Percentiles rank a stretch among this genome's conserved stretches.
Conservation (phyloP, 2,888 invertebrate species). For the Cryptocephalus primarius region DNA sequence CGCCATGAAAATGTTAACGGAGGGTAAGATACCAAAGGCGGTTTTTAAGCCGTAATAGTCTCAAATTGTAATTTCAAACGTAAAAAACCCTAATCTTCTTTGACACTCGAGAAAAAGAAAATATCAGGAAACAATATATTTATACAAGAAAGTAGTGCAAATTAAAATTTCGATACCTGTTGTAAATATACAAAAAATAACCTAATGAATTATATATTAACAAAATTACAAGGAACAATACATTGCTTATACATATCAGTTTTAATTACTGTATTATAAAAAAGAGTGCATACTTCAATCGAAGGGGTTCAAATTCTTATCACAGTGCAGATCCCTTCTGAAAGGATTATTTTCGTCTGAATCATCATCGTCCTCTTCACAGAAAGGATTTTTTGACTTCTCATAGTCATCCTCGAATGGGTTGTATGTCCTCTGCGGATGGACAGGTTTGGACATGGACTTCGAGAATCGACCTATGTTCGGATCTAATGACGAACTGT, state of each 20-base stretch:
- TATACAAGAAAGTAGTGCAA: too few species aligned
- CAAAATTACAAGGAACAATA: too few species aligned
- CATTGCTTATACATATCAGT: too few species aligned
- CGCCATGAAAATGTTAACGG: slow-evolving; percentile 42
- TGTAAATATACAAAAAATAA: background rate
- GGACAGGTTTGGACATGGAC: slow-evolving; percentile 4
- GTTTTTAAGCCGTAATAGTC: slow-evolving; percentile 38
- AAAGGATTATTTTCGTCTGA: slow-evolving; percentile 47
- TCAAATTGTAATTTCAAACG: background rate
- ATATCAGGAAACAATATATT: too few species aligned
- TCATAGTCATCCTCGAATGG: slow-evolving; percentile 44
- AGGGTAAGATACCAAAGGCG: slow-evolving; percentile 46
- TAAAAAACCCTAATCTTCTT: too few species aligned
- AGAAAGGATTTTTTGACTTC: slow-evolving; percentile 55
- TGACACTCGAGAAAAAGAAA: too few species aligned
- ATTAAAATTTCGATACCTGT: background rate
- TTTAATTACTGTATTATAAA: too few species aligned
- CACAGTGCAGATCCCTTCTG: slow-evolving; percentile 54
- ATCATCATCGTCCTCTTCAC: slow-evolving; percentile 33
- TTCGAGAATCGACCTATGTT: slow-evolving; percentile 37
- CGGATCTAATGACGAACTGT: slow-evolving; percentile 52
- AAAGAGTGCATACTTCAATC: slow-evolving; percentile 3
- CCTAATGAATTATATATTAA: too few species aligned
- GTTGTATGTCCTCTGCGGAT: slow-evolving; percentile 20
- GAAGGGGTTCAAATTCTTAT: slow-evolving; percentile 68